phyloP scores from a whole-genome alignment of 2,888 invertebrate genomes.

The Drosophila stalkeri region DNA sequence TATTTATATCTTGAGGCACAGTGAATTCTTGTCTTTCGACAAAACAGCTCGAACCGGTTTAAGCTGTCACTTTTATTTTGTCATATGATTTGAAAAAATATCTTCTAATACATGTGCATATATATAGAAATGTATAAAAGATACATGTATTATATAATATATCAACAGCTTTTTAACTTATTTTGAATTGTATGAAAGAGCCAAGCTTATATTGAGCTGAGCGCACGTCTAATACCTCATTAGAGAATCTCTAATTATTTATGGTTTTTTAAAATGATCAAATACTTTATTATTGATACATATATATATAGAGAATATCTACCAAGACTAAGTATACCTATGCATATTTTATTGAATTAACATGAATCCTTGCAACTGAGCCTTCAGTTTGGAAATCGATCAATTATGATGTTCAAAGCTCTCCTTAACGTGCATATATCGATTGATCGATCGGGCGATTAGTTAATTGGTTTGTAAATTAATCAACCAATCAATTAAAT shows the following conservation, averaged over 20 bases:
- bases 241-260: not conserved
- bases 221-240: not conserved
- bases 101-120: not conserved
- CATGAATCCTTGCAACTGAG: no score
- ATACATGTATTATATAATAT: not conserved
- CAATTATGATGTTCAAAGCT: no score
- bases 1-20: not conserved
- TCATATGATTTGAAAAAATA: not conserved
- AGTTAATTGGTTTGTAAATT: no score
- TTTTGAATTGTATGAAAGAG: not conserved
- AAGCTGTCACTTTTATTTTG: not conserved
- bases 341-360: no score
- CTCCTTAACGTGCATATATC: no score
- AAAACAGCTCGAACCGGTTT: conserved; percentile 11
- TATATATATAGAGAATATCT: no score
- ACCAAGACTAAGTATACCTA: no score
- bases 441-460: no score
- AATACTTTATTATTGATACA: no score
- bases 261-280: no score
- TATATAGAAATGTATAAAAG: not conserved
- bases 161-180: not conserved
- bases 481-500: no score
- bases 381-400: no score
- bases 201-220: not conserved
- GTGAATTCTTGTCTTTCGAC: not conserved